A percentile compares a stretch with the other conserved stretches of the same genome.
phyloP scores from a whole-genome alignment of 2,797 vertebrate species.

The Apodemus agrarius region DNA sequence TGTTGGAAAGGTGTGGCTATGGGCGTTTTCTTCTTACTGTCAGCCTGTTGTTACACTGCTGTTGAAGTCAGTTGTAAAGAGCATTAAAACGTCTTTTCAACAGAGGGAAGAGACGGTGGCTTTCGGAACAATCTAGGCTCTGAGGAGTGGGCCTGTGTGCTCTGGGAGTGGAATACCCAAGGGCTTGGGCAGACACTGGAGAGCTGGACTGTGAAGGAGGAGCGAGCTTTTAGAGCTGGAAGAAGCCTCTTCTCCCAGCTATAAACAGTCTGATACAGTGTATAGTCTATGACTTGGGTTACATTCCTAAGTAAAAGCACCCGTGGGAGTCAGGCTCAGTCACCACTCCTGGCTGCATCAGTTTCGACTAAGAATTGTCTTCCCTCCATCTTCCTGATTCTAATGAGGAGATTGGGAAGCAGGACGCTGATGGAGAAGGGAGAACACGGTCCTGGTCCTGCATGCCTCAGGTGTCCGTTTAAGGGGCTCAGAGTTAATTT shows the following conservation, averaged over 20 bases:
- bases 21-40: not conserved
- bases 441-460: not conserved
- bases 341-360: not conserved
- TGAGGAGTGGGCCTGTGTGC: not conserved
- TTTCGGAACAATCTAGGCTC: not conserved
- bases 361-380: not conserved
- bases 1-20: not conserved
- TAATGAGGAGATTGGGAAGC: not conserved
- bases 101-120: not conserved
- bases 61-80: constrained; percentile 13
- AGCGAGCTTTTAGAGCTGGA: not conserved
- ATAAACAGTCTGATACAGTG: not conserved
- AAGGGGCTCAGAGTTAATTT: constrained; percentile 48
- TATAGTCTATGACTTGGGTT: not conserved
- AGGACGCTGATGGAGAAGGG: not conserved
- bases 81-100: constrained; percentile 33
- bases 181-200: not conserved
- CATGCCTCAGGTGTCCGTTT: not conserved
- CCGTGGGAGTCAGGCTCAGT: not conserved
- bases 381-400: not conserved
- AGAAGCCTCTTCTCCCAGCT: not conserved
- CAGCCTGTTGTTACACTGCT: not conserved
- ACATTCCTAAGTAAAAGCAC: not conserved
- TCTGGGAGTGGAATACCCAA: not conserved
- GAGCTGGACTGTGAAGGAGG: not conserved